Conservation (phyloP, 2,797 vertebrate genomes). For the Novumbra hubbsi region DNA sequence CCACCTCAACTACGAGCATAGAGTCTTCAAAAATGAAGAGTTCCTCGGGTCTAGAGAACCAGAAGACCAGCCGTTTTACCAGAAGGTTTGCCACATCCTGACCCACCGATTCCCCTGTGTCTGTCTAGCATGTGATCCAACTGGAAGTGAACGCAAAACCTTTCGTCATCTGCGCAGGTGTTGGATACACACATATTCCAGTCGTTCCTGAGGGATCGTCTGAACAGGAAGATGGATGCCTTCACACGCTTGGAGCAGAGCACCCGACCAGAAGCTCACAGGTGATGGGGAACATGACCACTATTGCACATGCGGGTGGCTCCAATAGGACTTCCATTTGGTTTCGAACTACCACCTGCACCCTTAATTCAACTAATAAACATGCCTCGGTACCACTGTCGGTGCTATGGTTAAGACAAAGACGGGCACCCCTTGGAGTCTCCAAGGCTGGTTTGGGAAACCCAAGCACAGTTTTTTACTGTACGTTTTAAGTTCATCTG, state of each 20-base stretch:
- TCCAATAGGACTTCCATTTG: background rate
- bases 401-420: background rate
- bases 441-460: background rate
- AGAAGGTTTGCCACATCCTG: constrained; percentile 73
- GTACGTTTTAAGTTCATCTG: background rate
- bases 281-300: constrained; percentile 65
- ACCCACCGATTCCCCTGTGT: no score
- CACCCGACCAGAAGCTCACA: constrained; percentile 76
- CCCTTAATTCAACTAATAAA: background rate
- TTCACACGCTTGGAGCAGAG: constrained; percentile 84
- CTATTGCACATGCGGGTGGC: background rate
- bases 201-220: constrained; percentile 89
- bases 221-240: constrained; percentile 85
- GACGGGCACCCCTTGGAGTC: background rate
- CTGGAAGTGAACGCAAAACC: background rate
- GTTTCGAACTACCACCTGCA: background rate
- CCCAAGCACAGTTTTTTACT: background rate
- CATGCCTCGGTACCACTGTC: background rate
- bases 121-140: background rate
- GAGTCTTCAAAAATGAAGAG: constrained; percentile 96
- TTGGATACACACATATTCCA: constrained; percentile 95
- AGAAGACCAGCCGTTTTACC: constrained; percentile 85
- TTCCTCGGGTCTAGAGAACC: constrained; percentile 86
- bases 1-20: constrained; percentile 90
- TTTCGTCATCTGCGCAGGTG: constrained; percentile 69